Evolutionary conservation across 2,113 vertebrate genomes (phyloP).

Genomic region (Gobius niger): DNA sequence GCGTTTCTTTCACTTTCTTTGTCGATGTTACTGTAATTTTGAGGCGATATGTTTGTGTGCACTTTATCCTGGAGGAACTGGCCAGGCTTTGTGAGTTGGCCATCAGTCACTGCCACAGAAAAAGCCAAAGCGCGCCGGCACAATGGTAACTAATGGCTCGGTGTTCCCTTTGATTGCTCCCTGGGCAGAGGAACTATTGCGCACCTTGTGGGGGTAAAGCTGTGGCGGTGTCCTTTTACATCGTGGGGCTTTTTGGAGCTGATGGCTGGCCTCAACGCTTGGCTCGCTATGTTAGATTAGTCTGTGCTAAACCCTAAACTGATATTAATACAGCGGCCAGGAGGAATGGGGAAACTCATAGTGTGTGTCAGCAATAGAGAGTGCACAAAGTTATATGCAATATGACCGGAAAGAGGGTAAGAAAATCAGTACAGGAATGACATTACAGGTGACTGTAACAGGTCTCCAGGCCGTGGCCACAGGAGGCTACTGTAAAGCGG

Average conservation of each 20-base stretch:
- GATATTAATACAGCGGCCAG: slow-evolving; percentile 63
- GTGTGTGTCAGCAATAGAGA: slow-evolving; percentile 47
- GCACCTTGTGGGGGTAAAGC: slow-evolving; percentile 25
- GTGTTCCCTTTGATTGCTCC: slow-evolving; percentile 61
- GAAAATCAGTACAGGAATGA: neutral
- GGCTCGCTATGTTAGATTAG: slow-evolving; percentile 70
- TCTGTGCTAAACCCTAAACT: slow-evolving; percentile 60
- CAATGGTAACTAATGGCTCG: slow-evolving; percentile 66
- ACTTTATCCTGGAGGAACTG: slow-evolving; percentile 36
- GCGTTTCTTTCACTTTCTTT: slow-evolving; percentile 10
- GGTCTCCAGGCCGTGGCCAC: too few species aligned
- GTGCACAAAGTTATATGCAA: neutral
- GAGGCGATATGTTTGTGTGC: slow-evolving; percentile 29
- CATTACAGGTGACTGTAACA: neutral
- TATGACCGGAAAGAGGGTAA: slow-evolving; percentile 13
- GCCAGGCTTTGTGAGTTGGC: slow-evolving; percentile 26
- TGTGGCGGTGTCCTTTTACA: slow-evolving; percentile 22
- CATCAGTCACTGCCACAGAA: slow-evolving; percentile 66
- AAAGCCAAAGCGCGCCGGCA: slow-evolving; percentile 44
- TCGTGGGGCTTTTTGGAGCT: slow-evolving; percentile 19
- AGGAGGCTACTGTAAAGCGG: too few species aligned
- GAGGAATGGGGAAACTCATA: slow-evolving; percentile 42
- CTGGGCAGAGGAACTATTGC: slow-evolving; percentile 51
- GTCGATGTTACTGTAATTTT: slow-evolving; percentile 17
- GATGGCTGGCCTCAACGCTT: slow-evolving; percentile 54